Evolutionary conservation across 1,140 invertebrate genomes (phyloP).

Genomic region (Drosophila grimshawi): DNA sequence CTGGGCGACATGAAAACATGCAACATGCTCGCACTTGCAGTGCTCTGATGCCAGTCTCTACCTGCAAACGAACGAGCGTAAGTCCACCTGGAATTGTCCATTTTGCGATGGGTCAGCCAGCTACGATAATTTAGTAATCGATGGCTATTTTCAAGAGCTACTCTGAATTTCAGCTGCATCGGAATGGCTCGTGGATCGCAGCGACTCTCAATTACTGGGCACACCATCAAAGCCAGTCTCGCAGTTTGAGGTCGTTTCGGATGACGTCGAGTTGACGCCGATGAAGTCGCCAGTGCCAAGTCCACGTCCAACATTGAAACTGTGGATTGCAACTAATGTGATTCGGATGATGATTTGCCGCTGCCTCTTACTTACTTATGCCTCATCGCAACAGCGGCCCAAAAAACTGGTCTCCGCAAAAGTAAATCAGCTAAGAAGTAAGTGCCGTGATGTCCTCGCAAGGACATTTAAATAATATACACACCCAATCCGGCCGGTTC

Average conservation of each 20-base stretch:
- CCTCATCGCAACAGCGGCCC: constrained; percentile 65
- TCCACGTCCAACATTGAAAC: constrained; percentile 82
- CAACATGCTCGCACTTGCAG: constrained; percentile 97
- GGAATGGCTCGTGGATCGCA: constrained; percentile 95
- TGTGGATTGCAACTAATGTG: constrained; percentile 83
- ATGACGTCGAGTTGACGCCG: constrained; percentile 84
- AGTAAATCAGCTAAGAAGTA: constrained; percentile 14
- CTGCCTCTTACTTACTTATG: constrained; percentile 76
- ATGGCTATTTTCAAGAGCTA: constrained; percentile 95
- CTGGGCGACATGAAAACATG: constrained; percentile 96
- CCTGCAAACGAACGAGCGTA: constrained; percentile 99
- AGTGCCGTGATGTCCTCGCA: background rate
- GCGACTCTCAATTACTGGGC: constrained; percentile 86
- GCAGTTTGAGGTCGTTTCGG: constrained; percentile 86
- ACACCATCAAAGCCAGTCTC: constrained; percentile 76
- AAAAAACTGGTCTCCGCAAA: constrained; percentile 67
- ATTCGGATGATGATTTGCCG: constrained; percentile 85
- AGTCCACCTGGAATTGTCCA: constrained; percentile 99
- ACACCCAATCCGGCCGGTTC: too few relatives aligned
- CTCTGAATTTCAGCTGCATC: constrained; percentile 93
- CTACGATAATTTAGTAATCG: constrained; percentile 96
- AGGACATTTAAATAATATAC: background rate
- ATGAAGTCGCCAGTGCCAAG: constrained; percentile 62
- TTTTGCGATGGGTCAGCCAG: constrained; percentile 96
- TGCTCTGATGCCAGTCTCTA: constrained; percentile 98